Percentiles rank a stretch among this genome's conserved stretches.
These are phyloP conservation scores for Muntiacus reevesi DNA, from an alignment of 2,113 vertebrate genomes.

Conservation along the genomic window DNA sequence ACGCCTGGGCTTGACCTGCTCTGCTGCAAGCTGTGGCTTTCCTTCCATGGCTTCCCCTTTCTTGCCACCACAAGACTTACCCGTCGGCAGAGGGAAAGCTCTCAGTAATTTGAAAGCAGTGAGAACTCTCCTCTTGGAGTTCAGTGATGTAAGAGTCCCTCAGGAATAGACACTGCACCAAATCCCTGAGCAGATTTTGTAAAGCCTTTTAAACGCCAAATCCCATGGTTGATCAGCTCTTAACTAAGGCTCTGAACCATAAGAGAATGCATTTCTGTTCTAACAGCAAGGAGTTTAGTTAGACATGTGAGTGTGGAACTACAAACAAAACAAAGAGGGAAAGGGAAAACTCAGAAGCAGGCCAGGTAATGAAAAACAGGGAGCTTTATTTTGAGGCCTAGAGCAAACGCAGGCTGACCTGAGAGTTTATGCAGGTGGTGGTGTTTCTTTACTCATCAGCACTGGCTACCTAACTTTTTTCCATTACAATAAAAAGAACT, in stretches of 20 bases:
- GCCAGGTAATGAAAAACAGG: not conserved
- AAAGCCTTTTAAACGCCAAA: constrained; percentile 46
- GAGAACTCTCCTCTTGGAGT: not conserved
- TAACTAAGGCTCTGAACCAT: constrained; percentile 60
- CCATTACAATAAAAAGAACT: not conserved
- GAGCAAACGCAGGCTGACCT: not conserved
- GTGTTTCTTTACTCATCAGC: fast-evolving
- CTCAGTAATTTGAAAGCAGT: not conserved
- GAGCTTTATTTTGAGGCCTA: not conserved
- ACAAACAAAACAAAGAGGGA: not conserved
- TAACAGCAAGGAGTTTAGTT: constrained; percentile 11
- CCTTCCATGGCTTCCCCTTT: not conserved
- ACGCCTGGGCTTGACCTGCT: not conserved
- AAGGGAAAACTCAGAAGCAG: not conserved
- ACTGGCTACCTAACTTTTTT: not conserved
- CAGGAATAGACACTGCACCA: constrained; percentile 8
- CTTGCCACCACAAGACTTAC: not conserved
- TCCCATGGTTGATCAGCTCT: constrained; percentile 5
- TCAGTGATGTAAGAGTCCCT: not conserved
- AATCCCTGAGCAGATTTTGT: not conserved
- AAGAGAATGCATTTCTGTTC: constrained; percentile 26
- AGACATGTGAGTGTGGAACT: not conserved
- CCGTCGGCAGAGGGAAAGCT: not conserved
- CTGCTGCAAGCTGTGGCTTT: not conserved
- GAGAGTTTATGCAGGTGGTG: not conserved